phyloP scores from a whole-genome alignment of 2,888 invertebrate species.

The Abrostola triplasia region DNA sequence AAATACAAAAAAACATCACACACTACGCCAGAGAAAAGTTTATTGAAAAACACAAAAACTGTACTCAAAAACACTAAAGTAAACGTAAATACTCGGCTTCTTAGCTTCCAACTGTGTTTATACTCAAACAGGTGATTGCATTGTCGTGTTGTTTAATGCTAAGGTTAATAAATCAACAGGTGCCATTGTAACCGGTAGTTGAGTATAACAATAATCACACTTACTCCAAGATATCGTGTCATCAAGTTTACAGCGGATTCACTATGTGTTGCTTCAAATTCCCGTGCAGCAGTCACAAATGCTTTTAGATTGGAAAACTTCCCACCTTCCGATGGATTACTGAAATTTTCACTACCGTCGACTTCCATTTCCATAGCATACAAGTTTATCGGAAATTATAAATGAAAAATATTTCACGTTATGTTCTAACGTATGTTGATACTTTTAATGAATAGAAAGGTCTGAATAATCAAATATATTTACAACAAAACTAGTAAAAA shows the following conservation, averaged over 20 bases:
- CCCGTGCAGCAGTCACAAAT: constrained; percentile 86
- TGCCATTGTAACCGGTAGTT: background rate
- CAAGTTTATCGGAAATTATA: constrained; percentile 17
- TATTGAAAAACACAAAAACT: too few relatives aligned
- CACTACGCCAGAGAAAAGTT: too few relatives aligned
- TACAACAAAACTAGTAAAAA: constrained; percentile 42
- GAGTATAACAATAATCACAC: constrained; percentile 40
- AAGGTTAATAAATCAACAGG: background rate
- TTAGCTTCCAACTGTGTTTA: too few relatives aligned
- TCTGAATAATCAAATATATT: constrained; percentile 21
- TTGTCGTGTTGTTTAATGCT: too few relatives aligned
- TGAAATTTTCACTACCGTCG: constrained; percentile 73
- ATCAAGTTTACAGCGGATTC: constrained; percentile 85
- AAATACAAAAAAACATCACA: constrained; percentile 33
- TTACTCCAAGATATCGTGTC: constrained; percentile 86
- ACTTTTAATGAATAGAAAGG: constrained; percentile 7
- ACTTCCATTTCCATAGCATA: constrained; percentile 75
- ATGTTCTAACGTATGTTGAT: constrained; percentile 2
- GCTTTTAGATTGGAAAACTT: constrained; percentile 85
- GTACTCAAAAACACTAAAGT: too few relatives aligned
- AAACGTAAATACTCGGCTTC: too few relatives aligned
- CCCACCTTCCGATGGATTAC: constrained; percentile 72
- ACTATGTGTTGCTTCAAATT: constrained; percentile 86
- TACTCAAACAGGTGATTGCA: too few relatives aligned
- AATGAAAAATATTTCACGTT: background rate